Evolutionary conservation across 2,113 vertebrate genomes (phyloP).

Genomic region (Phrynosoma blainvillii): DNA sequence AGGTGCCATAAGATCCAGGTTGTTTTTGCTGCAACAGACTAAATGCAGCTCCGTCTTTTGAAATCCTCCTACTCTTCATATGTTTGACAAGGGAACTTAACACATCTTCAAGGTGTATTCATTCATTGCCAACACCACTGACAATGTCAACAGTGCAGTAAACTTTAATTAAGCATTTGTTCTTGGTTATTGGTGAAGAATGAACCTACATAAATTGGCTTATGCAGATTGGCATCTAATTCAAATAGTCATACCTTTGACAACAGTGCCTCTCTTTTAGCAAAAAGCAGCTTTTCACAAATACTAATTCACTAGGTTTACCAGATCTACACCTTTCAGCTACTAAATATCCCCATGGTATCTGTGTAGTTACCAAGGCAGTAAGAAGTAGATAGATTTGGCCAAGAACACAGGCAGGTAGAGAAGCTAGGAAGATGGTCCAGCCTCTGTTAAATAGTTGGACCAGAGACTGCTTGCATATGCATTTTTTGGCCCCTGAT

Average conservation of each 20-base stretch:
- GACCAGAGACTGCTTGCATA: constrained; percentile 23
- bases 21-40: not conserved
- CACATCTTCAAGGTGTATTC: constrained; percentile 31
- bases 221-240: not conserved
- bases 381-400: constrained; percentile 37
- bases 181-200: constrained; percentile 18
- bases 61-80: not conserved
- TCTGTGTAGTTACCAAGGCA: constrained; percentile 43
- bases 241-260: constrained; percentile 1
- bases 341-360: constrained; percentile 41
- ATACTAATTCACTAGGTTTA: not conserved
- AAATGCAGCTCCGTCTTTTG: not conserved
- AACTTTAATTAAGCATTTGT: constrained; percentile 31
- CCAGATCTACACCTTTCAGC: constrained; percentile 10
- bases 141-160: constrained; percentile 5
- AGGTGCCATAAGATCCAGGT: not conserved
- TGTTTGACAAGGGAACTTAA: not conserved
- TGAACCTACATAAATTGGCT: not conserved
- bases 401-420: constrained; percentile 44
- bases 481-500: no score
- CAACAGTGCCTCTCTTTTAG: rapidly evolving
- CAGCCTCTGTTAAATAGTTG: constrained; percentile 58
- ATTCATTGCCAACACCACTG: constrained; percentile 17
- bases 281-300: not conserved
- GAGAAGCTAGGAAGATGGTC: constrained; percentile 54